These are phyloP conservation scores for Paratrypauchen microcephalus DNA, from an alignment of 2,797 vertebrate species.

Conservation along the genomic window DNA sequence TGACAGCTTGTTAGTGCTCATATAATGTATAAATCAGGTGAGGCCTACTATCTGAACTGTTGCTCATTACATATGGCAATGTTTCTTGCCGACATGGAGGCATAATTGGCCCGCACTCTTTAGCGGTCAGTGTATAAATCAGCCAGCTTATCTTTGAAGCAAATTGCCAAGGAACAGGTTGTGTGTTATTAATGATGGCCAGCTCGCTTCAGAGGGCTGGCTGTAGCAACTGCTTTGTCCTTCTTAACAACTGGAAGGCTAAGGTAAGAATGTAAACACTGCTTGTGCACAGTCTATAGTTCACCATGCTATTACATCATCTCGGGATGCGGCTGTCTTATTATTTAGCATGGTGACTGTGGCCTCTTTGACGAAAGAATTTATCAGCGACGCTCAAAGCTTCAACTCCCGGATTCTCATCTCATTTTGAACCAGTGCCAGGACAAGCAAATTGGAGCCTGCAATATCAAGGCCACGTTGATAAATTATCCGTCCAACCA, in stretches of 20 bases:
- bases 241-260: slow-evolving; percentile 30
- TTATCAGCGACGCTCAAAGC: slow-evolving; percentile 42
- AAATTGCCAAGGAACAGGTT: slow-evolving; percentile 56
- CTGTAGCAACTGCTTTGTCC: slow-evolving; percentile 37
- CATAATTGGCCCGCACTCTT: slow-evolving; percentile 51
- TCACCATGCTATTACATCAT: slow-evolving; percentile 48
- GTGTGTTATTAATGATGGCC: slow-evolving; percentile 58
- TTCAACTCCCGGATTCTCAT: slow-evolving; percentile 48
- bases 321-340: slow-evolving; percentile 31
- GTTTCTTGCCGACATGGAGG: slow-evolving; percentile 40
- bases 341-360: slow-evolving; percentile 39
- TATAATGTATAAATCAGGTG: slow-evolving; percentile 52
- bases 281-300: slow-evolving; percentile 34
- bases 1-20: slow-evolving; percentile 58
- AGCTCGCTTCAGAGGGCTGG: slow-evolving; percentile 34
- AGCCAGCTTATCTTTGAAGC: slow-evolving; percentile 51
- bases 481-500: slow-evolving; percentile 44
- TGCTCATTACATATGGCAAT: slow-evolving; percentile 51
- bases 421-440: slow-evolving; percentile 55
- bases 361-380: slow-evolving; percentile 34
- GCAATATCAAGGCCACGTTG: slow-evolving; percentile 44
- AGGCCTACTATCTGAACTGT: slow-evolving; percentile 39
- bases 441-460: slow-evolving; percentile 44
- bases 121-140: slow-evolving; percentile 51
- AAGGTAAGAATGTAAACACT: slow-evolving; percentile 44